phyloP scores from a whole-genome alignment of 2,113 vertebrate genomes.

The Microcebus griseorufus region DNA sequence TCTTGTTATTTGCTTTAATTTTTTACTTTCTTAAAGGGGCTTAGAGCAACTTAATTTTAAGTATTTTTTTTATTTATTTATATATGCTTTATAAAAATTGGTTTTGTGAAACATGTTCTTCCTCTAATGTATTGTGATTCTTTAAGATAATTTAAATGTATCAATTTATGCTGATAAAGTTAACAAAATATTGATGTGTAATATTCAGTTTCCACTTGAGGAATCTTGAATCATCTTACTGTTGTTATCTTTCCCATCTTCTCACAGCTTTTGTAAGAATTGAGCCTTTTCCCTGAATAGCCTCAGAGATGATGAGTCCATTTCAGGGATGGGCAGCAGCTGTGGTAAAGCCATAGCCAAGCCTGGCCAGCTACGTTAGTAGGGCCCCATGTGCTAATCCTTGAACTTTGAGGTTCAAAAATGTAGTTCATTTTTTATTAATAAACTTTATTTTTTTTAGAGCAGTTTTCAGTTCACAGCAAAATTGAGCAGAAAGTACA shows the following conservation, averaged over 20 bases:
- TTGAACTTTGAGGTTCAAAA: neutral
- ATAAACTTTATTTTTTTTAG: neutral
- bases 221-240: neutral
- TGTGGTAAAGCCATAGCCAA: neutral
- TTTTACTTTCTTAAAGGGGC: neutral
- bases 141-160: slow-evolving; percentile 1
- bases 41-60: neutral
- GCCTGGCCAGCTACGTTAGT: no score
- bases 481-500: neutral
- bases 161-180: neutral
- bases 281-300: neutral
- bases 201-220: neutral
- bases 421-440: neutral
- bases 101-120: neutral
- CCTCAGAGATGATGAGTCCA: neutral
- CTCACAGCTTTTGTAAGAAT: neutral
- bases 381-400: neutral
- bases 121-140: neutral
- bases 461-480: neutral
- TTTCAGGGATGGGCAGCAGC: neutral
- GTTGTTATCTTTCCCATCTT: neutral
- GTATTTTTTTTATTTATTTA: neutral
- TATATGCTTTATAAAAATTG: neutral
- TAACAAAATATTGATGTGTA: neutral
- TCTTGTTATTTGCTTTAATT: neutral